A percentile compares a stretch with the other conserved stretches of the same genome.
These are phyloP conservation scores for Babyrousa celebensis DNA, from an alignment of 2,797 vertebrate genomes.

Conservation along the genomic window DNA sequence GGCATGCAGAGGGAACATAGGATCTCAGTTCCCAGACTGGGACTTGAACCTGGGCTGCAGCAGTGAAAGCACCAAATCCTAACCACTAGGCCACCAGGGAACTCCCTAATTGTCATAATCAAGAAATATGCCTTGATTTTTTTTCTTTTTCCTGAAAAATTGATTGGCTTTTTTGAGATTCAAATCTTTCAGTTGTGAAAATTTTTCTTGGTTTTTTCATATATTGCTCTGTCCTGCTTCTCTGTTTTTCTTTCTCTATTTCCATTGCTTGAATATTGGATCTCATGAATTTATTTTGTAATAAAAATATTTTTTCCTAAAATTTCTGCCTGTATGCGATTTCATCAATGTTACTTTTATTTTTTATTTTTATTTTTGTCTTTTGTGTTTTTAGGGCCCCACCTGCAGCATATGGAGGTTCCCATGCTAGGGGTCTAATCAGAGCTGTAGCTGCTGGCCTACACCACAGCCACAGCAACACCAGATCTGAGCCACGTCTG, in stretches of 20 bases:
- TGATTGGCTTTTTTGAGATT: neutral
- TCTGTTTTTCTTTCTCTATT: neutral
- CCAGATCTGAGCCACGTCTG: too few relatives aligned
- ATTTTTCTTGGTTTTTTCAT: neutral
- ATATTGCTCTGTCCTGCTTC: neutral
- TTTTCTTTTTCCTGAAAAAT: neutral
- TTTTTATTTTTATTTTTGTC: neutral
- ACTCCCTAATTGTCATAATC: too few relatives aligned
- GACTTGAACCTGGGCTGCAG: too few relatives aligned
- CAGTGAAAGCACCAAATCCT: too few relatives aligned
- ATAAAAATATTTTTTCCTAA: neutral
- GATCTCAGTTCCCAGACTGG: too few relatives aligned
- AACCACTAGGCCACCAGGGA: too few relatives aligned
- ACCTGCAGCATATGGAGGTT: too few relatives aligned
- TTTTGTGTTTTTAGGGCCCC: neutral
- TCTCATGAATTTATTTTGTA: neutral
- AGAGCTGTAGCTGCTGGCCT: too few relatives aligned
- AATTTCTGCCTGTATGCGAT: neutral
- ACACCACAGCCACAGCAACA: too few relatives aligned
- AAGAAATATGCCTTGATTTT: neutral
- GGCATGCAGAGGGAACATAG: too few relatives aligned
- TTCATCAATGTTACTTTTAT: neutral
- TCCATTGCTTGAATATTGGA: neutral
- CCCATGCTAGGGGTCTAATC: too few relatives aligned
- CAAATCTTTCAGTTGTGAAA: neutral